Conservation (phyloP, 2,113 vertebrate species). For the Thermophis baileyi region DNA sequence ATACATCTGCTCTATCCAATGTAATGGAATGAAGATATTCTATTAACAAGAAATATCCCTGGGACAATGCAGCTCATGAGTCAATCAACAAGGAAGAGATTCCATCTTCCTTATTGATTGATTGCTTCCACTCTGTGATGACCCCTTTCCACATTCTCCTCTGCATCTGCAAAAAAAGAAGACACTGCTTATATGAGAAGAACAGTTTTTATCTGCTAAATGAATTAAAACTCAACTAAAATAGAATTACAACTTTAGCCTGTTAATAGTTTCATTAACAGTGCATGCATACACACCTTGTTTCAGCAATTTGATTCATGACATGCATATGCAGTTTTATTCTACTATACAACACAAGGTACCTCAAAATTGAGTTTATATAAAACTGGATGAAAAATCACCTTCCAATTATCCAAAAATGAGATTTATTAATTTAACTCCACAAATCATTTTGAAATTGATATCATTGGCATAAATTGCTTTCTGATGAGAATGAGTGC, state of each 20-base stretch:
- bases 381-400: conserved; percentile 32
- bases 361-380: conserved; percentile 13
- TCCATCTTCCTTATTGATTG: neutral
- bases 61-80: neutral
- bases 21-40: neutral
- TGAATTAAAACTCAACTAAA: neutral
- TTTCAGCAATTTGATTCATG: neutral
- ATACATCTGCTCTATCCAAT: neutral
- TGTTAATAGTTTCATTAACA: neutral
- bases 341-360: neutral
- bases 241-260: conserved; percentile 2
- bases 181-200: neutral
- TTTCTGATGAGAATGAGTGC: conserved; percentile 17
- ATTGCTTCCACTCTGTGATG: neutral
- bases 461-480: conserved; percentile 7
- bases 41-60: neutral
- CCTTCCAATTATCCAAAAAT: conserved; percentile 24
- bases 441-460: conserved; percentile 28
- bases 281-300: neutral
- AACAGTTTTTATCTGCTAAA: neutral
- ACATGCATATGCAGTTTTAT: neutral
- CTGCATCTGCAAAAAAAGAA: neutral
- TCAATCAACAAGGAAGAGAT: neutral
- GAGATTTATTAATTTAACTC: conserved; percentile 24
- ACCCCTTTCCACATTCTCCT: neutral